Base-by-base conservation (phyloP, 2,888 invertebrate genomes). In the Uropetala carovei region DNA sequence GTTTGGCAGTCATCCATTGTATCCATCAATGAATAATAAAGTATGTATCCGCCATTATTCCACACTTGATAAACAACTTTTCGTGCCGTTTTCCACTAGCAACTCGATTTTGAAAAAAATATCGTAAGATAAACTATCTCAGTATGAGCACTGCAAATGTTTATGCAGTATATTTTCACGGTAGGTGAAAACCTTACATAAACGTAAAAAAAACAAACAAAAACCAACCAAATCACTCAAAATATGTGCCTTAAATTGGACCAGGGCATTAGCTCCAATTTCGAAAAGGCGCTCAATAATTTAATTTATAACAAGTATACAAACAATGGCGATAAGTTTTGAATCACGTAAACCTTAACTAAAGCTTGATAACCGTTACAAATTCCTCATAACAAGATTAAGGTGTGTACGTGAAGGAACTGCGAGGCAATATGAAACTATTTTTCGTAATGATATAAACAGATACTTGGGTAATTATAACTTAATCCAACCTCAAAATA, bases 211-310 rank as follows among this genome's bases (percentile, higher is more conserved):
- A 86, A 86, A 86, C 59, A 59, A 86, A 60, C 60, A 30, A n/a
- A 27, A 9, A 7, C 58, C 86, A 30, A 56, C 13, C 18, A n/a
- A 18, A 43, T 18, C 64, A n/a, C 2, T 8, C 27, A 27, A n/a
- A 89, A 68, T n/a, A 14, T 68, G 10, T 30, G 89, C 89, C 89
- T 89, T 89, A n/a, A 64, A 89, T 89, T 89, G 89, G 89, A 89
- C 89, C 89, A 89, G 11, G n/a, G 43, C n/a, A n/a, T n/a, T 60
- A 64, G 64, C 60, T 89, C 89, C 89, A 89, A 89, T 89, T 89
- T n/a, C 64, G 43, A 75, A 43, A 89, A 89, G 89, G 89, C 89
- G 43, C 18, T 11, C n/a, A 43, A 8, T 83, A 2, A n/a, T 43
- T 83, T 83, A 56, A 18, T 57, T 43, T n/a, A 83, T 83, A 83